These are phyloP conservation scores for Misgurnus mizolepis DNA, from an alignment of 2,113 vertebrate genomes.

Conservation along the genomic window DNA sequence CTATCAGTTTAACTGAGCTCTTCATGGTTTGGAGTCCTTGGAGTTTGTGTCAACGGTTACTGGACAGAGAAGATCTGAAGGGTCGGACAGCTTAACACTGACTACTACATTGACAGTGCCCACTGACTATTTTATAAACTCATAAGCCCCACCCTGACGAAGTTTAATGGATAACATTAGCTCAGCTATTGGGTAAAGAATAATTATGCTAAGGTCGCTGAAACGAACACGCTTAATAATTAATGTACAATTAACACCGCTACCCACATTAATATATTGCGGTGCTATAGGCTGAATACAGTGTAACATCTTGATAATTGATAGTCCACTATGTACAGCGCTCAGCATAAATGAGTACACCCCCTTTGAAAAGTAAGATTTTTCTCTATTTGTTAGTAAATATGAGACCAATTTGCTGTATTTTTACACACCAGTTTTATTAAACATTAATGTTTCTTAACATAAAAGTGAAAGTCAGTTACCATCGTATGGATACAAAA, in stretches of 20 bases:
- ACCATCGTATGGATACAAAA: too few relatives aligned
- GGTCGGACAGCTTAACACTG: neutral
- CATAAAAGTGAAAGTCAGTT: too few relatives aligned
- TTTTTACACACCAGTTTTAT: too few relatives aligned
- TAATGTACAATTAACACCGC: neutral
- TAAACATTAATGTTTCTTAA: too few relatives aligned
- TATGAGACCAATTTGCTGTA: too few relatives aligned
- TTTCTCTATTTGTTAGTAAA: too few relatives aligned
- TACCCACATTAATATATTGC: too few relatives aligned
- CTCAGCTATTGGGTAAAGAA: neutral
- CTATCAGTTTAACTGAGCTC: conserved; percentile 61
- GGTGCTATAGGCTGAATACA: too few relatives aligned
- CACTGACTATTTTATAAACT: conserved; percentile 49
- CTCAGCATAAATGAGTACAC: too few relatives aligned
- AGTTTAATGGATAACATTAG: conserved; percentile 13
- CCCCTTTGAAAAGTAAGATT: too few relatives aligned
- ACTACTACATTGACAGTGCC: neutral
- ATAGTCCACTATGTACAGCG: too few relatives aligned
- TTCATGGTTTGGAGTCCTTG: conserved; percentile 67
- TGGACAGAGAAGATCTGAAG: conserved; percentile 1
- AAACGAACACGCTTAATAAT: neutral
- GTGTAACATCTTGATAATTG: too few relatives aligned
- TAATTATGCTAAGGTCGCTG: neutral
- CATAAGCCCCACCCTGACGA: conserved; percentile 51
- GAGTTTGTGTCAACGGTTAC: neutral